These are phyloP conservation scores for Epinephelus cyanopodus DNA, from an alignment of 2,113 vertebrate genomes.

Conservation along the genomic window DNA sequence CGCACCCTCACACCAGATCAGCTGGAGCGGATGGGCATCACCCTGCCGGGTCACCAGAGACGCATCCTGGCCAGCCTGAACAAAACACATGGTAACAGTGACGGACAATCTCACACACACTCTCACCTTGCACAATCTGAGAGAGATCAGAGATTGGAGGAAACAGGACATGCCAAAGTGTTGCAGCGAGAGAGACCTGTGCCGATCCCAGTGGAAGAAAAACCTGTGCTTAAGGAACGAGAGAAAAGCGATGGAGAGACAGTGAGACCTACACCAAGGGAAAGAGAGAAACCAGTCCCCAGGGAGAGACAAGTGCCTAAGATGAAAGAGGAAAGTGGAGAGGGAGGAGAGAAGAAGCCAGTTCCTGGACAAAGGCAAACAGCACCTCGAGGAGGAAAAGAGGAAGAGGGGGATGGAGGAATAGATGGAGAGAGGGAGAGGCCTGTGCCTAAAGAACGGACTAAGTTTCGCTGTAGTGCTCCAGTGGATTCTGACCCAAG, in stretches of 20 bases:
- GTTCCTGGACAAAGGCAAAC: constrained; percentile 42
- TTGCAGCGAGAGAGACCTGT: constrained; percentile 33
- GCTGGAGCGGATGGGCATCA: constrained; percentile 87
- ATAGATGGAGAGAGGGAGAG: constrained; percentile 36
- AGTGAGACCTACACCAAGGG: constrained; percentile 34
- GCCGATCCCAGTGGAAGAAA: constrained; percentile 20
- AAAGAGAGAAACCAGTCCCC: constrained; percentile 81
- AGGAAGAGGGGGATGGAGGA: constrained; percentile 73
- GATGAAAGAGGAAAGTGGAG: constrained; percentile 34
- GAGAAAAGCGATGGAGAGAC: constrained; percentile 58
- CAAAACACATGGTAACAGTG: constrained; percentile 71
- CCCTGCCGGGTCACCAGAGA: constrained; percentile 90
- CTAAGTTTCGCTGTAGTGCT: constrained; percentile 76
- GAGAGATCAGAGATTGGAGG: neutral
- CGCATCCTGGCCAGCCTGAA: constrained; percentile 90
- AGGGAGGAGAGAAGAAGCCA: constrained; percentile 16
- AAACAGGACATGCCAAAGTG: neutral
- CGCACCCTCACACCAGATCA: constrained; percentile 79
- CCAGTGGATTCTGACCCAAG: neutral
- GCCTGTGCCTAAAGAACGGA: constrained; percentile 89
- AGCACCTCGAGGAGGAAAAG: constrained; percentile 8
- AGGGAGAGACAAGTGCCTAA: constrained; percentile 70
- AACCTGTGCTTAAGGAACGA: constrained; percentile 13
- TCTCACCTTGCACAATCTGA: neutral
- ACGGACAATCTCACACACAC: constrained; percentile 18